These are phyloP conservation scores for Drosophila ezoana DNA, from an alignment of 2,888 invertebrate genomes.

Conservation along the genomic window DNA sequence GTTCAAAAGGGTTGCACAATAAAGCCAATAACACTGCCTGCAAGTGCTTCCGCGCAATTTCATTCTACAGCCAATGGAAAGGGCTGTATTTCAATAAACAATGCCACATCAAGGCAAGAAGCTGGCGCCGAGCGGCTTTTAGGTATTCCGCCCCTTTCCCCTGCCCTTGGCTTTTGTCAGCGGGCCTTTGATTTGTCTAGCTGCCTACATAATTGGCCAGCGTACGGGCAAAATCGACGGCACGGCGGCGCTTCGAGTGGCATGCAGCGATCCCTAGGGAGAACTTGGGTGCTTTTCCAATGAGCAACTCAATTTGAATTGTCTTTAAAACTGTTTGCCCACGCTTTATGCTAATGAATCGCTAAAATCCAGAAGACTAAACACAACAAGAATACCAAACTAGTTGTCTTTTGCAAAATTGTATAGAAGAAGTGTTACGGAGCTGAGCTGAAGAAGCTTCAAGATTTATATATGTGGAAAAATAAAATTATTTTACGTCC, in stretches of 20 bases:
- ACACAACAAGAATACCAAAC: not conserved
- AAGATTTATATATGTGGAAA: no score
- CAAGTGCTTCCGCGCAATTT: conserved; percentile 80
- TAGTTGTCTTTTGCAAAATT: no score
- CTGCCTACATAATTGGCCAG: conserved; percentile 54
- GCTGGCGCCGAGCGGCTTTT: conserved; percentile 50
- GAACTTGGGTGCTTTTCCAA: conserved; percentile 9
- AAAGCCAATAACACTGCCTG: conserved; percentile 77
- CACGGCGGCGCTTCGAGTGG: conserved; percentile 30
- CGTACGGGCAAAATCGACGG: conserved; percentile 24
- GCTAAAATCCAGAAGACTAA: conserved; percentile 12
- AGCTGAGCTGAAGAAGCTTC: no score
- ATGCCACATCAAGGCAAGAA: conserved; percentile 62
- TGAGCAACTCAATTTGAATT: conserved; percentile 17
- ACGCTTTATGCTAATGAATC: conserved; percentile 41
- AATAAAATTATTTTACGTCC: no score
- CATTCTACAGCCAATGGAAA: conserved; percentile 48
- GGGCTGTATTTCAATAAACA: conserved; percentile 54
- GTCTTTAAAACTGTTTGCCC: conserved; percentile 23
- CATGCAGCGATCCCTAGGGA: conserved; percentile 46
- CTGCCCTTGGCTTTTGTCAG: conserved; percentile 28
- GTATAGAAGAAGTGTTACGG: no score
- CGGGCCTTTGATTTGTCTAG: conserved; percentile 53
- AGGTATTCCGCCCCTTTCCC: conserved; percentile 27
- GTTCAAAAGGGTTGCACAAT: conserved; percentile 70